phyloP scores from a whole-genome alignment of 1,140 invertebrate genomes.

The Hermetia illucens region DNA sequence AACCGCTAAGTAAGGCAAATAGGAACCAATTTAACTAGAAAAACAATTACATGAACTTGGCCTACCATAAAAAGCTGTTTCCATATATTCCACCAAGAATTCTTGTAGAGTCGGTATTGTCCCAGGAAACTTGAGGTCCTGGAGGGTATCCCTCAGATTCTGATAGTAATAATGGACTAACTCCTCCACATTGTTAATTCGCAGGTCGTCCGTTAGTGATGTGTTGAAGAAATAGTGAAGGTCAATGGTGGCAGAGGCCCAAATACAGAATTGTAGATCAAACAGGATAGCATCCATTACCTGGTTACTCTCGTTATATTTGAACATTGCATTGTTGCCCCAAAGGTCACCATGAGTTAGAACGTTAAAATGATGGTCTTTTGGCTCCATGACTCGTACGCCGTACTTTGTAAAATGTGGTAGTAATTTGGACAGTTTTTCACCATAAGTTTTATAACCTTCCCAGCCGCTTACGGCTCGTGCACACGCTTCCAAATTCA shows the following conservation, averaged over 20 bases:
- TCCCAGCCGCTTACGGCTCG: slow-evolving; percentile 11
- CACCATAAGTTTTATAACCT: slow-evolving; percentile 15
- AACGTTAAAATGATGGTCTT: slow-evolving; percentile 38
- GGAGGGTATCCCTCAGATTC: slow-evolving; percentile 13
- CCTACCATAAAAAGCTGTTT: slow-evolving; percentile 23
- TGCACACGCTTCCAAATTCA: no score
- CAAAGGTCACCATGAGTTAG: slow-evolving; percentile 50
- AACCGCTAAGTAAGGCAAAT: slow-evolving; percentile 1
- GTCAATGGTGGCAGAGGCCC: slow-evolving; percentile 26
- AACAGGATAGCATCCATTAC: slow-evolving; percentile 33
- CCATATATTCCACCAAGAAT: slow-evolving; percentile 16
- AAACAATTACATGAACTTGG: slow-evolving; percentile 1
- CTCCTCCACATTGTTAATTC: slow-evolving; percentile 17
- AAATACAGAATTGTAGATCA: slow-evolving; percentile 25
- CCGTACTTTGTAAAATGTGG: slow-evolving; percentile 23
- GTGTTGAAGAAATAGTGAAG: slow-evolving; percentile 26
- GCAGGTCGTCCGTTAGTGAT: slow-evolving; percentile 18
- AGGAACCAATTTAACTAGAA: background rate
- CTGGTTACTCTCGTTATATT: slow-evolving; percentile 36
- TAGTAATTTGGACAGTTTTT: slow-evolving; percentile 15
- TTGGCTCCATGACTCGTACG: slow-evolving; percentile 18
- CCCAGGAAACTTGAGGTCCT: slow-evolving; percentile 13
- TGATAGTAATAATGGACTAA: slow-evolving; percentile 19
- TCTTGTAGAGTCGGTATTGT: slow-evolving; percentile 21
- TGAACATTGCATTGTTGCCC: slow-evolving; percentile 51